Evolutionary conservation across 2,113 vertebrate genomes (phyloP).

Genomic region (Boleophthalmus pectinirostris): DNA sequence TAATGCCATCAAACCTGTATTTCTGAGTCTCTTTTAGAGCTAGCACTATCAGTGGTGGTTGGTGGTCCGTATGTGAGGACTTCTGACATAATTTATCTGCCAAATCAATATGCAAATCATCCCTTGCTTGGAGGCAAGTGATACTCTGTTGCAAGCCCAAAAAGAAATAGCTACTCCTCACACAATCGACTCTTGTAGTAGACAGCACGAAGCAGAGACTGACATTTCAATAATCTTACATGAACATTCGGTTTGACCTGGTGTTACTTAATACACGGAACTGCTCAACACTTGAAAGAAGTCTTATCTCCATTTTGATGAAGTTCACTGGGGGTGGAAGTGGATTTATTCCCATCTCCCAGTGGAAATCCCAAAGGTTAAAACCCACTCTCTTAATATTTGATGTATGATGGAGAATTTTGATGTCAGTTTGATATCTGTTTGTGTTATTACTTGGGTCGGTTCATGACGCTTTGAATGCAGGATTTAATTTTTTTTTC

Average conservation of each 20-base stretch:
- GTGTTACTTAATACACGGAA: slow-evolving; percentile 67
- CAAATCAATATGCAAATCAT: neutral
- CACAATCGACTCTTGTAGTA: slow-evolving; percentile 41
- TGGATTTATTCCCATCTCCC: slow-evolving; percentile 54
- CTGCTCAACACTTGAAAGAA: slow-evolving; percentile 68
- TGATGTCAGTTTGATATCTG: slow-evolving; percentile 42
- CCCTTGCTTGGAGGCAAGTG: neutral
- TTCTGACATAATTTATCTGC: neutral
- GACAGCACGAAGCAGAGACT: slow-evolving; percentile 38
- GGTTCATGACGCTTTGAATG: slow-evolving; percentile 8
- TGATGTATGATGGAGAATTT: slow-evolving; percentile 60
- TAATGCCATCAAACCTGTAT: too few species aligned
- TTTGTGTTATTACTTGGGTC: slow-evolving; percentile 14
- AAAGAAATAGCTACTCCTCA: slow-evolving; percentile 48
- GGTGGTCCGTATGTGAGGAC: neutral
- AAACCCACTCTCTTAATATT: slow-evolving; percentile 64
- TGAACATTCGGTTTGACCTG: slow-evolving; percentile 65
- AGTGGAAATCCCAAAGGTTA: slow-evolving; percentile 61
- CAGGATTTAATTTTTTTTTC: slow-evolving; percentile 7
- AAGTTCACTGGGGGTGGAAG: slow-evolving; percentile 60
- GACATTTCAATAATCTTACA: slow-evolving; percentile 75
- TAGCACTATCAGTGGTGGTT: neutral
- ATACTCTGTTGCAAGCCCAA: neutral
- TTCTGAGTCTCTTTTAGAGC: neutral
- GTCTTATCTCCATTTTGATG: slow-evolving; percentile 70